Conservation (phyloP, 2,888 invertebrate genomes). For the Napeogenes inachia region DNA sequence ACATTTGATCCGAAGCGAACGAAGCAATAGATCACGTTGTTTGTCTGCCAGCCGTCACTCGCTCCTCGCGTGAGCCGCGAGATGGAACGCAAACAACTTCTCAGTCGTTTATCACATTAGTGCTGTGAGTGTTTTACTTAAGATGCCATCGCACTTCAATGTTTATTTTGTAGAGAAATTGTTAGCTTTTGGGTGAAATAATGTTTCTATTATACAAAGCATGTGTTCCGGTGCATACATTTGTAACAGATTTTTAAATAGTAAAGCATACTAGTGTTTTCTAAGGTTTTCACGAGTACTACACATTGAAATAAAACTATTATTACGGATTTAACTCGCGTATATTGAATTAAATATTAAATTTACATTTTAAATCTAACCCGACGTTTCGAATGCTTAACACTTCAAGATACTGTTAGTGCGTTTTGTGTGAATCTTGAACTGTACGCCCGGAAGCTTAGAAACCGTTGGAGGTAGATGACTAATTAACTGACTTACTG, state of each 20-base stretch:
- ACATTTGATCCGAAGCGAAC: conserved; percentile 2
- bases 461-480: too few relatives aligned
- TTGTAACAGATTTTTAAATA: neutral
- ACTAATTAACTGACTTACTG: too few relatives aligned
- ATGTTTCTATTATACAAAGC: neutral
- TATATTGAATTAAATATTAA: too few relatives aligned
- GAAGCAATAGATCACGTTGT: conserved; percentile 2
- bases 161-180: neutral
- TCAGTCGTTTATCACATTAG: conserved; percentile 8
- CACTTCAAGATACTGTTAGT: too few relatives aligned
- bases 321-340: too few relatives aligned
- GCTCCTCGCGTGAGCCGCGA: conserved; percentile 16
- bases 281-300: too few relatives aligned
- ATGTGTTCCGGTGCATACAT: neutral
- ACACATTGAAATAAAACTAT: too few relatives aligned
- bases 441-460: too few relatives aligned
- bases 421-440: too few relatives aligned
- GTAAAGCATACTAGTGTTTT: too few relatives aligned
- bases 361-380: too few relatives aligned
- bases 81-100: conserved; percentile 25
- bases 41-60: conserved; percentile 7
- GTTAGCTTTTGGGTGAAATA: neutral
- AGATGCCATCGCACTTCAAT: neutral
- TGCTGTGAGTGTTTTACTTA: neutral
- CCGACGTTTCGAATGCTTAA: too few relatives aligned